These are phyloP conservation scores for Barbus barbus DNA, from an alignment of 2,113 vertebrate genomes.

Conservation along the genomic window DNA sequence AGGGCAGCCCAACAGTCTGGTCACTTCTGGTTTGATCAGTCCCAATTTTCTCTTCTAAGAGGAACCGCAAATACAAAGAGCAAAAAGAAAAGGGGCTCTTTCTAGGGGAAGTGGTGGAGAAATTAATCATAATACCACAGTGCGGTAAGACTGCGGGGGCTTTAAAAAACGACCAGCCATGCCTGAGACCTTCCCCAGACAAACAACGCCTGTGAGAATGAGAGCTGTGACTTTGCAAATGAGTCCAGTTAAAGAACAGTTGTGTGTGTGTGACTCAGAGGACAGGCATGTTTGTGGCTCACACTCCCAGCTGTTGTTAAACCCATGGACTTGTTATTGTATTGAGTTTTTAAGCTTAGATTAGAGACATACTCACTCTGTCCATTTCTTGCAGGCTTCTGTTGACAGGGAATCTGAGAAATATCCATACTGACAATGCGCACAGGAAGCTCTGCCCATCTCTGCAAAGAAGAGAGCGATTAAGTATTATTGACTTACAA, in stretches of 20 bases:
- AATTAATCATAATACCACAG: conserved; percentile 61
- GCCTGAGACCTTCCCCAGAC: conserved; percentile 47
- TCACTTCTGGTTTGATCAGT: too few species aligned
- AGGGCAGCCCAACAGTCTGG: too few species aligned
- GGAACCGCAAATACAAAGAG: conserved; percentile 51
- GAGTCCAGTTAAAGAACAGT: background rate
- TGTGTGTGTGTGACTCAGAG: conserved; percentile 7
- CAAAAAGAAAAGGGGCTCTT: conserved; percentile 52
- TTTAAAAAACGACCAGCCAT: conserved; percentile 37
- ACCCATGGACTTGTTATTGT: background rate
- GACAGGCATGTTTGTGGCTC: conserved; percentile 21
- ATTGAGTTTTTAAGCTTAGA: background rate
- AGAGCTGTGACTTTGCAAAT: conserved; percentile 41
- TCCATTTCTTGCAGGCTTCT: conserved; percentile 85
- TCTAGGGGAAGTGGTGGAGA: conserved; percentile 62
- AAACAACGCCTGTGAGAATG: conserved; percentile 52
- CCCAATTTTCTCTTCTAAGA: conserved; percentile 22
- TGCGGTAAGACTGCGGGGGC: conserved; percentile 55
- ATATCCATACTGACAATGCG: conserved; percentile 78
- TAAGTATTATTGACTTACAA: background rate
- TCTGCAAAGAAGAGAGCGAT: conserved; percentile 53
- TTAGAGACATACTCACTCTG: conserved; percentile 80
- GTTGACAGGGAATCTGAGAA: conserved; percentile 78
- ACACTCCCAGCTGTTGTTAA: conserved; percentile 14
- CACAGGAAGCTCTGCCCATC: conserved; percentile 65